Base-by-base conservation (phyloP, 2,888 invertebrate genomes). In the Drosophila bunnanda region DNA sequence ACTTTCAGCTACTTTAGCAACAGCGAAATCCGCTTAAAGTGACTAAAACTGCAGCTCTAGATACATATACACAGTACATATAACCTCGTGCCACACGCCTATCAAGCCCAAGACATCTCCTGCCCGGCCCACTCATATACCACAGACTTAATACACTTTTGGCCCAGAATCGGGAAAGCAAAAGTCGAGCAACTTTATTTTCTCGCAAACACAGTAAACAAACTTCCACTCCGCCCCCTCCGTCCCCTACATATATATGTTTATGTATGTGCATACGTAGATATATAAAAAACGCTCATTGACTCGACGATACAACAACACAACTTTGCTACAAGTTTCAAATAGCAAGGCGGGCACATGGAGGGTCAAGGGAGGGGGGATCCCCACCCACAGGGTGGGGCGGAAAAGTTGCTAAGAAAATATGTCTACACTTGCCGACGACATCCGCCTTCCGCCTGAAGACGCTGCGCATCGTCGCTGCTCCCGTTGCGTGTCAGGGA, bases 351-450 rank as follows among this genome's bases (percentile, higher is more conserved):
- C 17, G 17, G 12, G n/a, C 43, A 25, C 5, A 13, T 10, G 12
- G 32, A 2, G 22, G 15, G n/a, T 13, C 25, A 22, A 15, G 30
- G 32, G 50, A 12, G 30, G 36, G 5, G 30, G 36, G 5, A 30
- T 12, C 20, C 34, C 10, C 1, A n/a, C 34, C 10, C 1, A n/a
- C 30, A 4, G 53, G 25, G 8, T 9, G 53, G 28, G 8, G 15
- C 25, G 61, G 53, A 78, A 84, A 82, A 77, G 39, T 80, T 78
- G 54, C 78, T 68, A 84, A 78, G 82, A 84, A 82, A 84, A 84
- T 82, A 82, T 81, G 81, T 80, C 81, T 81, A 81, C 81, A 82
- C 81, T 82, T 82, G 78, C 84, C 79, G 67, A 84, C 84, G 67
- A 84, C 81, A 82, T 82, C 84, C 82, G 82, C 53, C 81, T 82